These are phyloP conservation scores for Anagrus nilaparvatae DNA, from an alignment of 1,140 invertebrate species.

Conservation along the genomic window DNA sequence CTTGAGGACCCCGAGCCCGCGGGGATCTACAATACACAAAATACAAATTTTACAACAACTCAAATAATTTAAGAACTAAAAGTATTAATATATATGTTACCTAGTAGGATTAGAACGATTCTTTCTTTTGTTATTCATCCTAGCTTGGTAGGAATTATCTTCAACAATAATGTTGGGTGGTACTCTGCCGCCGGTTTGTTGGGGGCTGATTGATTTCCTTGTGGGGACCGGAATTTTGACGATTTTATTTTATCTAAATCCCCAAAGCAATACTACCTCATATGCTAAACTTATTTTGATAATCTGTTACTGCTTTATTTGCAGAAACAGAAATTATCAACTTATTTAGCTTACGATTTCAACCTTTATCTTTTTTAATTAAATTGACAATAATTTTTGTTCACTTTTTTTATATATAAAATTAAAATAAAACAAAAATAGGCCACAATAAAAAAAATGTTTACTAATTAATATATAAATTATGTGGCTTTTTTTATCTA, in stretches of 20 bases:
- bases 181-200: conserved; percentile 42
- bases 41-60: not conserved
- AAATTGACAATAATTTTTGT: too few relatives aligned
- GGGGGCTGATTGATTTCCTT: conserved; percentile 45
- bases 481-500: too few relatives aligned
- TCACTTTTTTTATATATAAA: too few relatives aligned
- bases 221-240: conserved; percentile 51
- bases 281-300: too few relatives aligned
- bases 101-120: conserved; percentile 40
- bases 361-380: too few relatives aligned
- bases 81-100: conserved; percentile 19
- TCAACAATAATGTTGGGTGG: conserved; percentile 33
- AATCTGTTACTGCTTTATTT: too few relatives aligned
- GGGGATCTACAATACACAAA: conserved; percentile 44
- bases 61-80: not conserved
- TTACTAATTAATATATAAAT: too few relatives aligned
- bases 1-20: conserved; percentile 41
- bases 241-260: conserved; percentile 39
- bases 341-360: too few relatives aligned
- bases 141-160: conserved; percentile 33
- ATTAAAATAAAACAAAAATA: too few relatives aligned
- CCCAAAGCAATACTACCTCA: conserved; percentile 12
- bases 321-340: too few relatives aligned
- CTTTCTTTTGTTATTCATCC: conserved; percentile 45
- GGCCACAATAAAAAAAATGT: too few relatives aligned